Conservation (phyloP, 2,797 vertebrate species). For the Sebastes goodei region DNA sequence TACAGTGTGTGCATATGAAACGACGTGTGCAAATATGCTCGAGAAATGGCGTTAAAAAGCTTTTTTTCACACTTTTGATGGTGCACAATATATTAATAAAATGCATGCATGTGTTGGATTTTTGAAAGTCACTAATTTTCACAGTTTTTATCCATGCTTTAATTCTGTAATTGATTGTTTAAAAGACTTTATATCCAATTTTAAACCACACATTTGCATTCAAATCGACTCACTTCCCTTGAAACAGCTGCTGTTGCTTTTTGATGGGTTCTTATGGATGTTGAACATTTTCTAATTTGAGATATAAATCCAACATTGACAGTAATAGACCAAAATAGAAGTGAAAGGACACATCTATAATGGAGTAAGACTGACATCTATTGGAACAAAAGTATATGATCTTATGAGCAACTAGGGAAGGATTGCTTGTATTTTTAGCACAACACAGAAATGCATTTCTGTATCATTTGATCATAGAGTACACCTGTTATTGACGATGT, state of each 20-base stretch:
- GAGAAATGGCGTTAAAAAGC: background rate
- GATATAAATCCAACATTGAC: background rate
- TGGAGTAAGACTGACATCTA: conserved; percentile 39
- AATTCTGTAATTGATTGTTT: background rate
- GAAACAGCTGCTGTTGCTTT: background rate
- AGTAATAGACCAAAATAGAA: background rate
- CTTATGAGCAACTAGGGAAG: background rate
- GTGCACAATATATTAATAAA: too few species aligned
- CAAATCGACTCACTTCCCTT: background rate
- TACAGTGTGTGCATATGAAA: background rate
- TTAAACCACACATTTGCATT: background rate
- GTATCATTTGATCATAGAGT: background rate
- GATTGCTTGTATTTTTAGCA: background rate
- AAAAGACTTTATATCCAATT: background rate
- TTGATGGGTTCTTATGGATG: background rate
- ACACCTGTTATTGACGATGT: background rate
- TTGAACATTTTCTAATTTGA: background rate
- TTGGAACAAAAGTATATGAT: conserved; percentile 3
- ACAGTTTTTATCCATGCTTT: background rate
- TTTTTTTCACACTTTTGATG: background rate
- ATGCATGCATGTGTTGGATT: background rate
- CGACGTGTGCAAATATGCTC: background rate
- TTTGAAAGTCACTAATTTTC: background rate
- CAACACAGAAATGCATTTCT: background rate
- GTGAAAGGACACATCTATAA: too few species aligned